Evolutionary conservation across 2,888 invertebrate species (phyloP).

Genomic region (Drosophila phalerata): DNA sequence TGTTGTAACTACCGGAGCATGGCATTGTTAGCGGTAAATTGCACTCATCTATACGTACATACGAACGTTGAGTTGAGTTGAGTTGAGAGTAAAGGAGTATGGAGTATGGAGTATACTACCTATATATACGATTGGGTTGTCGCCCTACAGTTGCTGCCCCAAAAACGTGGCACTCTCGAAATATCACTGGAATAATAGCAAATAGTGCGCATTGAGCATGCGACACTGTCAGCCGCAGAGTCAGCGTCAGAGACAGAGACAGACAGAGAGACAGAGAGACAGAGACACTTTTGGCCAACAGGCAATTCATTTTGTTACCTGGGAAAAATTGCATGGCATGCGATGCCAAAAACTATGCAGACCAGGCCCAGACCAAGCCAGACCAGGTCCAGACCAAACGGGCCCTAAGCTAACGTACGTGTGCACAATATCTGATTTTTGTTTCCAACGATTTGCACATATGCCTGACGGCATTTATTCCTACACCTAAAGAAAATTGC

Average conservation of each 20-base stretch:
- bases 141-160: slow-evolving; percentile 17
- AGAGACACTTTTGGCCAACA: slow-evolving; percentile 49
- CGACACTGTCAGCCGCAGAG: slow-evolving; percentile 76
- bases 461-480: slow-evolving; percentile 35
- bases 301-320: slow-evolving; percentile 80
- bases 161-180: slow-evolving; percentile 58
- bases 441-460: slow-evolving; percentile 75
- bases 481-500: background rate
- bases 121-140: slow-evolving; percentile 40
- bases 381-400: slow-evolving; percentile 1
- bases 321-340: slow-evolving; percentile 74
- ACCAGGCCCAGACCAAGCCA: slow-evolving; percentile 22
- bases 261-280: slow-evolving; percentile 15
- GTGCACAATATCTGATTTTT: slow-evolving; percentile 79
- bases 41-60: slow-evolving; percentile 76
- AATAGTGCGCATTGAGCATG: slow-evolving; percentile 79
- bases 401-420: slow-evolving; percentile 68
- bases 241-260: slow-evolving; percentile 15
- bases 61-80: background rate
- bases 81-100: slow-evolving; percentile 1
- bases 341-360: slow-evolving; percentile 56
- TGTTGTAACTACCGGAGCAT: slow-evolving; percentile 78
- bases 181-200: slow-evolving; percentile 77
- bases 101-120: slow-evolving; percentile 1
- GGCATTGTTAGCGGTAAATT: slow-evolving; percentile 81